Conservation (phyloP, 1,140 invertebrate species). For the Dolichoris vasculosae region DNA sequence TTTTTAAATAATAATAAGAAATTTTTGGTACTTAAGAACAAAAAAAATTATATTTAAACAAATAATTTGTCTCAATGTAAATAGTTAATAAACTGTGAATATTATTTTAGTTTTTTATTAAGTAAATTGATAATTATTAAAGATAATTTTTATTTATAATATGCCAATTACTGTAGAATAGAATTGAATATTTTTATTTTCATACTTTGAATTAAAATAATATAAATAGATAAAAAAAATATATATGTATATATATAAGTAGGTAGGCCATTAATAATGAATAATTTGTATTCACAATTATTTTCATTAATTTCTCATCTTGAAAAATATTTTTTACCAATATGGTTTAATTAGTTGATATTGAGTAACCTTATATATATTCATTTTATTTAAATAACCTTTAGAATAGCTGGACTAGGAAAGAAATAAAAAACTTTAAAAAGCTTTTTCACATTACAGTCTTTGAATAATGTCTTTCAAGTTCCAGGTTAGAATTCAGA, state of each 20-base stretch:
- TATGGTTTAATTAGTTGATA: constrained; percentile 40
- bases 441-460: constrained; percentile 43
- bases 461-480: constrained; percentile 51
- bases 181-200: background rate
- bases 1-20: no score
- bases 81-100: no score
- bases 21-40: no score
- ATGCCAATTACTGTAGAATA: no score
- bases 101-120: no score
- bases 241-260: background rate
- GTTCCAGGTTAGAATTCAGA: constrained; percentile 49
- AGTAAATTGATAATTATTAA: no score
- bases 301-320: background rate
- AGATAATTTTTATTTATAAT: no score
- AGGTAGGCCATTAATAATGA: background rate
- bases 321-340: constrained; percentile 5
- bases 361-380: constrained; percentile 36
- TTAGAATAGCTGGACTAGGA: background rate
- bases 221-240: background rate
- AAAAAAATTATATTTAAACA: no score
- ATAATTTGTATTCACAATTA: background rate
- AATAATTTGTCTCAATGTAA: no score
- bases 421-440: constrained; percentile 50
- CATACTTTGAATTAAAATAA: background rate
- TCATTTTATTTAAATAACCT: constrained; percentile 49